Base-by-base conservation (phyloP, 2,888 invertebrate genomes). In the Tigriopus californicus region DNA sequence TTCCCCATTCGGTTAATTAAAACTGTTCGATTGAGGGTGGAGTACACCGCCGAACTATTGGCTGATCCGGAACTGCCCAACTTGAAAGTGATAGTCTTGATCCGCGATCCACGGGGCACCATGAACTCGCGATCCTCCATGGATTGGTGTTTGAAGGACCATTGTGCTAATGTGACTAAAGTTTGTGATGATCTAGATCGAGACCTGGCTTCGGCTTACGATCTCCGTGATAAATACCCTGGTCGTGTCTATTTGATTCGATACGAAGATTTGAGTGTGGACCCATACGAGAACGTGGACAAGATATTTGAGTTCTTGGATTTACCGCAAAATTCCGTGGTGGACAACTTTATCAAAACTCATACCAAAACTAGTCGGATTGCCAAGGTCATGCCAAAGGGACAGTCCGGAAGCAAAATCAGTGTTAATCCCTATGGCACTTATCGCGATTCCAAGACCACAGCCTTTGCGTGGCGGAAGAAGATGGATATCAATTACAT, bases 21-120 rank as follows among this genome's bases (percentile, higher is more conserved):
- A 49, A 41, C 62, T 2, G 63, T 63, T 12, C 44, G 64, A 20
- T 25, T 62, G 25, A 51, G 61, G 20, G 46, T 63, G 41, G 22
- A 44, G 11, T 20, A 54, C 13, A 44, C 60, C 18, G 48, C 44
- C 49, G 13, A 40, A 2, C 58, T 63, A 10, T 48, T 64, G 10
- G 58, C 49, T 12, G 44, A 41, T 20, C 12, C 6, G 2, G 58
- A 63, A 25, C 41, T 40, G 1, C 59, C 59, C 20, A n/a, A 20
- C 1, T 52, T 65, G 20, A 64, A 64, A 52, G 60, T 67, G 8
- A 61, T 67, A 3, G 64, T 65, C 40, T 58, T 67, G 12, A 65
- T 65, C 1, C 49, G 67, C 12, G 67, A 66, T 61, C 67, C 67
- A 0, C 58, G 66, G 15, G 66, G 63, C 4, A 62, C 64, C 12